A percentile compares a stretch with the other conserved stretches of the same genome.
Evolutionary conservation across 2,797 vertebrate species (phyloP).

Genomic region (Scleropages formosus): DNA sequence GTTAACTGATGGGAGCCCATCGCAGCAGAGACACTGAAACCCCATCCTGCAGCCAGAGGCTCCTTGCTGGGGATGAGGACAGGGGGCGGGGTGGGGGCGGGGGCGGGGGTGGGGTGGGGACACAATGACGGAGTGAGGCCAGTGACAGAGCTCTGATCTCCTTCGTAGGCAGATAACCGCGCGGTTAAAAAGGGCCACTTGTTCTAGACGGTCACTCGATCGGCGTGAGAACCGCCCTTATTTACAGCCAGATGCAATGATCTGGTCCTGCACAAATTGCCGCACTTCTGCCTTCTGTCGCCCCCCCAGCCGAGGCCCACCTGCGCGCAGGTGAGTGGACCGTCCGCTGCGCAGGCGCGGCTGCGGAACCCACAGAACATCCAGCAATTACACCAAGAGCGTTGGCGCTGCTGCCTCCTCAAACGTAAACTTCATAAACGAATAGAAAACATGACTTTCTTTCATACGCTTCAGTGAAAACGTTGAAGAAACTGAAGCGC

Average conservation of each 20-base stretch:
- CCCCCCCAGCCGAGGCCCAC: background rate
- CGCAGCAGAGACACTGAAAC: slow-evolving; percentile 74
- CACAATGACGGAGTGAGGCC: slow-evolving; percentile 72
- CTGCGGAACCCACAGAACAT: too few relatives aligned
- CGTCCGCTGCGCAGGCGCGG: slow-evolving; percentile 26
- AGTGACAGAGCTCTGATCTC: slow-evolving; percentile 81
- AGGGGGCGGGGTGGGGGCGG: slow-evolving; percentile 61
- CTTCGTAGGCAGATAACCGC: slow-evolving; percentile 82
- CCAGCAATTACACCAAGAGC: too few relatives aligned
- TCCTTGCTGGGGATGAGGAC: slow-evolving; percentile 56
- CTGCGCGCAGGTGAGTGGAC: slow-evolving; percentile 2
- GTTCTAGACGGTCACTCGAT: slow-evolving; percentile 83
- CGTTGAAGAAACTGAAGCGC: too few relatives aligned
- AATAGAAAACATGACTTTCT: too few relatives aligned
- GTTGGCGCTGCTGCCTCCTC: too few relatives aligned
- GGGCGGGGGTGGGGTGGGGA: slow-evolving; percentile 66
- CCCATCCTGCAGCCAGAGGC: slow-evolving; percentile 72
- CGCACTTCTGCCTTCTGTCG: slow-evolving; percentile 35
- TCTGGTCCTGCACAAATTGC: slow-evolving; percentile 48
- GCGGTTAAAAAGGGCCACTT: slow-evolving; percentile 86
- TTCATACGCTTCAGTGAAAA: too few relatives aligned
- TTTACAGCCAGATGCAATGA: slow-evolving; percentile 78
- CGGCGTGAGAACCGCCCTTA: slow-evolving; percentile 87
- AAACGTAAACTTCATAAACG: too few relatives aligned
- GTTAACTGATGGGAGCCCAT: slow-evolving; percentile 55